Evolutionary conservation across 2,113 vertebrate species (phyloP), one percentile per base, ranked within the genome.

Genomic region (Picathartes gymnocephalus): DNA sequence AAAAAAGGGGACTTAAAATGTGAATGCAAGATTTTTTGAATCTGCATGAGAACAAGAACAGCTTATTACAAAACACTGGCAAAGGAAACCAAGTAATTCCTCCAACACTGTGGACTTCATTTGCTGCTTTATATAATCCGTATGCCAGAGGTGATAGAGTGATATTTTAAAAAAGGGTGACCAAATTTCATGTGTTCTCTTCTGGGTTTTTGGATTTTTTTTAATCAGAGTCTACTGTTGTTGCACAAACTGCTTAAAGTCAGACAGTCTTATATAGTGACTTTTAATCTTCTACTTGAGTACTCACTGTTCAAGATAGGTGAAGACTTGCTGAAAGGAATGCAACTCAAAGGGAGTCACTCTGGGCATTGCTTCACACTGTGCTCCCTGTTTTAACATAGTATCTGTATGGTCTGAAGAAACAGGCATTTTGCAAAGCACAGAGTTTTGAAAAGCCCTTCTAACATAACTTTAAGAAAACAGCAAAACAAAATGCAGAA

Each of bases 271-370:
- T 53, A 53, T 3, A 62, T 3, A 48, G 57, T 6, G 48, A 69
- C 35, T 65, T 77, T 47, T 40, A 42, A 35, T 66, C 87, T 85
- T 56, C 44, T 61, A 4, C 37, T 56, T 14, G 48, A 74, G 37
- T 27, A 56, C 37, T 77, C 31, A 2, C n/a, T 88, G 79, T 2
- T 81, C 72, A 76, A 88, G 56, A 88, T 48, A 53, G 60, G 80
- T 35, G 42, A 93, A 74, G 65, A 73, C 76, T 47, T 74, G 64
- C 58, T 92, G 76, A 92, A 90, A 90, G 56, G 68, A 92, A 96
- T 77, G 62, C 58, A 86, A 44, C 42, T 78, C 0, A 0, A 73
- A 22, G 15, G 22, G 30, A 77, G 78, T 73, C 56, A 30, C 58
- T 66, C 58, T 14, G 42, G 66, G 31, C 50, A 27, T 53, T 47